Conservation (phyloP, 2,797 vertebrate genomes). For the Bucorvus abyssinicus region DNA sequence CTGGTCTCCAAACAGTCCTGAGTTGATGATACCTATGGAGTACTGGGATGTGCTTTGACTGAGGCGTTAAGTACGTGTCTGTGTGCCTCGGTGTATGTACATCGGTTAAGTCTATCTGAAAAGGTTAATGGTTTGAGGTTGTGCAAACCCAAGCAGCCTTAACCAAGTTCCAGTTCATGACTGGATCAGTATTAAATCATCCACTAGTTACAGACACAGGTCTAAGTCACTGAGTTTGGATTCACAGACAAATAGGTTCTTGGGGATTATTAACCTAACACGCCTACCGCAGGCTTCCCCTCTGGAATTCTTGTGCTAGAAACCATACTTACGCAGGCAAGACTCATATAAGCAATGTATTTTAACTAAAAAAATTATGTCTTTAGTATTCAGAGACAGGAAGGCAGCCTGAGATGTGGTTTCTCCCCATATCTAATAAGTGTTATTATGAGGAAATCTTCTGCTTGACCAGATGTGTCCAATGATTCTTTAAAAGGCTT, state of each 20-base stretch:
- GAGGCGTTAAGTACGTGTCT: neutral
- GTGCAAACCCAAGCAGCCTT: neutral
- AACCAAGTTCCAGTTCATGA: neutral
- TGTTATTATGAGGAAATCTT: slow-evolving; percentile 21
- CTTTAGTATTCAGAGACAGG: neutral
- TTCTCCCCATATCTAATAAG: slow-evolving; percentile 1
- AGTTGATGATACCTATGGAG: neutral
- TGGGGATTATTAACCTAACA: neutral
- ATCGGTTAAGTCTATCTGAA: neutral
- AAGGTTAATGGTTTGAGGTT: neutral
- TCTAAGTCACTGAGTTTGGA: neutral
- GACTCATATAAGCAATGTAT: neutral
- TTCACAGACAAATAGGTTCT: neutral
- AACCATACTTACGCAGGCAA: neutral
- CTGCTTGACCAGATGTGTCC: neutral
- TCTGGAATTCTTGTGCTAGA: neutral
- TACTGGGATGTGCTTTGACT: neutral
- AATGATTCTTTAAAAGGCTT: slow-evolving; percentile 28
- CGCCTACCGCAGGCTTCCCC: neutral
- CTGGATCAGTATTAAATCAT: neutral
- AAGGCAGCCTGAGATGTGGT: slow-evolving; percentile 30
- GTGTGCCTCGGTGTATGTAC: neutral
- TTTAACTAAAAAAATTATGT: neutral
- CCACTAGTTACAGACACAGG: neutral
- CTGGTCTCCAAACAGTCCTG: neutral